phyloP scores from a whole-genome alignment of 2,113 vertebrate species.

The Mellivora capensis region DNA sequence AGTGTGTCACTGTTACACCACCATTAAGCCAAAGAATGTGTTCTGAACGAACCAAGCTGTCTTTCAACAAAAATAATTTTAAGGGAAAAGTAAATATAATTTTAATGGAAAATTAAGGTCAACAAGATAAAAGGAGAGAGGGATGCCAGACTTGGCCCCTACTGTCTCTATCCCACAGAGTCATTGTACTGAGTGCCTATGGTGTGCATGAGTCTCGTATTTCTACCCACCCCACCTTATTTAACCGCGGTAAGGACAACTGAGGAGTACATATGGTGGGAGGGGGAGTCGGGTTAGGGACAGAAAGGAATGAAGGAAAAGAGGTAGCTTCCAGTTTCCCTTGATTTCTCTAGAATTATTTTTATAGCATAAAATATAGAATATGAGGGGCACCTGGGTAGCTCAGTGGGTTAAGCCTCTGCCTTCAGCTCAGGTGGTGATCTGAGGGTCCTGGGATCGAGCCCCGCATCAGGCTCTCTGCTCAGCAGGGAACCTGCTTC shows the following conservation, averaged over 20 bases:
- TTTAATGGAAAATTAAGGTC: not conserved
- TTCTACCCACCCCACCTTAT: not conserved
- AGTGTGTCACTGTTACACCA: not conserved
- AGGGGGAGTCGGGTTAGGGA: rapidly evolving
- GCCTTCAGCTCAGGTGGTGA: too few relatives aligned
- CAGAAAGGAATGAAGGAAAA: not conserved
- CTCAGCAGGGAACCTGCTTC: too few relatives aligned
- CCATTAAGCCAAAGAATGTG: not conserved
- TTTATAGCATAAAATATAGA: not conserved
- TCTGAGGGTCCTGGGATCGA: too few relatives aligned
- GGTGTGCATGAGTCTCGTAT: too few relatives aligned
- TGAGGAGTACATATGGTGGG: not conserved
- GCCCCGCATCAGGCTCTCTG: too few relatives aligned
- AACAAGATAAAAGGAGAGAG: not conserved
- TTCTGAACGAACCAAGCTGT: not conserved
- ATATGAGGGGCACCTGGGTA: too few relatives aligned
- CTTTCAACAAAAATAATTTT: not conserved
- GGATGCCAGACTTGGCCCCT: not conserved
- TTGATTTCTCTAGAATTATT: not conserved
- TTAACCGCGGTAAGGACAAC: rapidly evolving
- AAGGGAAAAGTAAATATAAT: not conserved
- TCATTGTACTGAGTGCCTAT: too few relatives aligned
- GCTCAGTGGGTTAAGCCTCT: too few relatives aligned
- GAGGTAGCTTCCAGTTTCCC: not conserved
- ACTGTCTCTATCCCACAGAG: not conserved